Base-by-base conservation (phyloP, 2,113 vertebrate species). In the Oplegnathus fasciatus region DNA sequence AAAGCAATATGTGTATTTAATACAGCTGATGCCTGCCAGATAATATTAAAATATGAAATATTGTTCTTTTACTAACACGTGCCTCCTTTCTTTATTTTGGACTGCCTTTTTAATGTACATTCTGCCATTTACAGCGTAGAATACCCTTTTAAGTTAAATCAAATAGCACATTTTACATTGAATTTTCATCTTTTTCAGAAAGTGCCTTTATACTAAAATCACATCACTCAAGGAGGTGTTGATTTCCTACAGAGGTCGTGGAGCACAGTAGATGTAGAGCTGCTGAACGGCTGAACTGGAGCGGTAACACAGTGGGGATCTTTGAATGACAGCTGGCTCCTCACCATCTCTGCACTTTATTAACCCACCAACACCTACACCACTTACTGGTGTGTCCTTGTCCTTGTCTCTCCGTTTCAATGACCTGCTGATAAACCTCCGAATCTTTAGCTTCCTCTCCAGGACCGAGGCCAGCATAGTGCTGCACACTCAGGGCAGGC, bases 1-100 rank as follows among this genome's bases (percentile, higher is more conserved):
- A 91, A 90, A 87, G 71, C 48, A 64, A 76, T 22, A 52, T 78
- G 6, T 91, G 79, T 92, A 93, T 91, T 94, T 93, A 93, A 94
- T 91, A 91, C 85, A 80, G 78, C 88, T 86, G 88, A 86, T 77
- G 73, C 70, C 65, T 86, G 73, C 82, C 90, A 89, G 37, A 90
- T 85, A 66, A 93, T 71, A 94, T 88, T 89, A 91, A 92, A 91
- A 40, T 75, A 88, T 91, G 40, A 87, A 76, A 83, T 82, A 57
- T 82, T 76, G 50, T 85, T 80, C 68, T 86, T 91, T 83, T 82
- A 87, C 15, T 76, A 84, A 69, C 48, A 32, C 34, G 1, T 24
- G 48, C 15, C 34, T 92, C 66, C 42, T 80, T 6, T 85, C 18
- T 75, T 91, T 37, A 18, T 52, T 80, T 61, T 57, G n/a, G 3